Base-by-base conservation (phyloP, 2,797 vertebrate species). In the Odontamblyopus rebecca region DNA sequence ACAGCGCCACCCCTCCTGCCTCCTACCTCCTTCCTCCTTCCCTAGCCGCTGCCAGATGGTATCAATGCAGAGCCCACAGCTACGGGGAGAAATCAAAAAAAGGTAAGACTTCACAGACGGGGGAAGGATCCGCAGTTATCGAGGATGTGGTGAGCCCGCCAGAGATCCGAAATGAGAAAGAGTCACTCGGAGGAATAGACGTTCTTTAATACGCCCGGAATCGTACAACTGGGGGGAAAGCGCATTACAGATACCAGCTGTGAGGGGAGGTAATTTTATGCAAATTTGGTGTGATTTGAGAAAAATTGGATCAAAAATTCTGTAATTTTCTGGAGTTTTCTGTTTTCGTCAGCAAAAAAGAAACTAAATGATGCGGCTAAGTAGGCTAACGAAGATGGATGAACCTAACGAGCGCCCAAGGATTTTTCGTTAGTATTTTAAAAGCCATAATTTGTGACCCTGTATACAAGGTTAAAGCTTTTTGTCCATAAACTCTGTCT, bases 21-120 rank as follows among this genome's bases (percentile, higher is more conserved):
- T 27, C 29, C 67, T 9, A 54, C 72, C 79, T 41, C 69, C 83
- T 29, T 60, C 56, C 53, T 16, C 23, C 67, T 50, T 66, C 67
- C 68, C 65, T 84, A 56, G 48, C 73, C 82, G 72, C 87, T 89
- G 90, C 87, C 90, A 93, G 91, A 92, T 92, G 89, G 89, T 85
- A 86, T 91, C 88, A 88, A 82, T 76, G 80, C 85, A 85, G 83
- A 85, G 82, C 76, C 73, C 84, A 84, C 82, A 85, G 81, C 68
- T 72, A 70, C 63, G 62, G 77, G 64, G 67, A 66, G 73, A 57
- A 82, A 84, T 88, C 90, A 89, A 86, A 90, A 90, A 23, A 90
- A 90, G 86, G 84, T 85, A 78, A 73, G 77, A 16, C 84, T 86
- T 88, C 82, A 84, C 79, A 89, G 71, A 83, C 81, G 86, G 74